Evolutionary conservation across 2,113 vertebrate genomes (phyloP).

Genomic region (Parus major): DNA sequence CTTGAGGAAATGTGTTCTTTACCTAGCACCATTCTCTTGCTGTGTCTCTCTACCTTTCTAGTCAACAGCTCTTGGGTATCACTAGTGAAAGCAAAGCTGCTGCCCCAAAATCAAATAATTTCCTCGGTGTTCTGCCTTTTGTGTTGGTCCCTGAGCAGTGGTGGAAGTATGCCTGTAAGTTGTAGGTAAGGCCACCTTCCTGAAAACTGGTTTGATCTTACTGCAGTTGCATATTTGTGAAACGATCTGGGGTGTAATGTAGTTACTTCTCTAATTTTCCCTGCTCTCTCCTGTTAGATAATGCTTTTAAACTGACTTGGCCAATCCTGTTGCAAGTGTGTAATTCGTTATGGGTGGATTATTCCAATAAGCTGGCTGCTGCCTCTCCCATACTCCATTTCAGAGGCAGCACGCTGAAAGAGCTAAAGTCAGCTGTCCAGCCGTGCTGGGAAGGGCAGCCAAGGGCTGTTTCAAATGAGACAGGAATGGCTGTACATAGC

Average conservation of each 20-base stretch:
- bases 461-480: not conserved
- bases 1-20: not conserved
- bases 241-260: not conserved
- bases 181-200: not conserved
- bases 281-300: not conserved
- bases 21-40: not conserved
- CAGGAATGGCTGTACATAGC: not conserved
- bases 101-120: not conserved
- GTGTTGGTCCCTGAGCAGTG: not conserved
- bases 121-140: not conserved
- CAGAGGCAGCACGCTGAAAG: not conserved
- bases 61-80: not conserved
- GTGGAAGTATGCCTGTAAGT: not conserved
- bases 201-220: fast-evolving
- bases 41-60: not conserved
- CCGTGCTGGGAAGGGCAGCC: not conserved
- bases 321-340: not conserved
- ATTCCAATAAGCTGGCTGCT: not conserved
- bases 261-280: not conserved
- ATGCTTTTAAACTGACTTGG: not conserved
- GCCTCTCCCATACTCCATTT: not conserved
- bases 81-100: not conserved
- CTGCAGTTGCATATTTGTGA: too few species aligned
- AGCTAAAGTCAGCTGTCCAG: not conserved
- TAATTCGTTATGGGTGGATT: not conserved